A percentile compares a stretch with the other conserved stretches of the same genome.
Evolutionary conservation across 2,888 invertebrate species (phyloP).

Genomic region (Pyrocoelia pectoralis): DNA sequence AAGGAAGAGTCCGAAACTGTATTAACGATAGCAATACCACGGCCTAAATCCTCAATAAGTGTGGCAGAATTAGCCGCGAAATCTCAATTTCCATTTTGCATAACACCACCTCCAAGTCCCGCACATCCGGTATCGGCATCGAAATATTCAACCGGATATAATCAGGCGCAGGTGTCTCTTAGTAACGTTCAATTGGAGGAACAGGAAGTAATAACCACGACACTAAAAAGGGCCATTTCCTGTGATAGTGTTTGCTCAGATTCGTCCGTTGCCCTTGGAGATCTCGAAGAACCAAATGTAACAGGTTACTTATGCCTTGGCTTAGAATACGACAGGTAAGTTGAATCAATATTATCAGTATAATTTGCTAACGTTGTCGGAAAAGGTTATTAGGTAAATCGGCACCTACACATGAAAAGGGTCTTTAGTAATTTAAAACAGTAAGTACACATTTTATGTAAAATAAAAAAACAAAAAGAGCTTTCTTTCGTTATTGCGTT

Average conservation of each 20-base stretch:
- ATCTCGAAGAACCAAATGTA: constrained; percentile 73
- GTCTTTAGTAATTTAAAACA: too few species aligned
- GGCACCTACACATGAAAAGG: too few species aligned
- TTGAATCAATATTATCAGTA: constrained; percentile 43
- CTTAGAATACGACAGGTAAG: constrained; percentile 78
- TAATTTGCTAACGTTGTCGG: too few species aligned
- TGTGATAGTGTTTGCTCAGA: constrained; percentile 85
- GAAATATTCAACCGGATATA: constrained; percentile 13
- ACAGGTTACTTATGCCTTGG: constrained; percentile 81
- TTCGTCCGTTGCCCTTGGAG: constrained; percentile 74
- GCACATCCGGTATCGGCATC: constrained; percentile 15
- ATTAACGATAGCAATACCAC: constrained; percentile 55
- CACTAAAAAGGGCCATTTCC: constrained; percentile 73
- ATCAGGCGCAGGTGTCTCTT: constrained; percentile 22
- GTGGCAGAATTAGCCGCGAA: constrained; percentile 53
- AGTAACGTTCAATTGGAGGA: constrained; percentile 42
- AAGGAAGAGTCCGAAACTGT: constrained; percentile 44
- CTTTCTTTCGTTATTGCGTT: too few species aligned
- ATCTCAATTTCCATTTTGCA: constrained; percentile 52
- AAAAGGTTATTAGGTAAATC: too few species aligned
- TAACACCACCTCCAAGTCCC: constrained; percentile 51
- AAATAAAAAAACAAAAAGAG: too few species aligned
- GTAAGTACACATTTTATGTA: too few species aligned
- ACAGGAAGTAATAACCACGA: constrained; percentile 49
- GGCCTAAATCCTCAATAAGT: constrained; percentile 57